Conservation (phyloP, 2,113 vertebrate genomes). For the Cygnus buccinator region DNA sequence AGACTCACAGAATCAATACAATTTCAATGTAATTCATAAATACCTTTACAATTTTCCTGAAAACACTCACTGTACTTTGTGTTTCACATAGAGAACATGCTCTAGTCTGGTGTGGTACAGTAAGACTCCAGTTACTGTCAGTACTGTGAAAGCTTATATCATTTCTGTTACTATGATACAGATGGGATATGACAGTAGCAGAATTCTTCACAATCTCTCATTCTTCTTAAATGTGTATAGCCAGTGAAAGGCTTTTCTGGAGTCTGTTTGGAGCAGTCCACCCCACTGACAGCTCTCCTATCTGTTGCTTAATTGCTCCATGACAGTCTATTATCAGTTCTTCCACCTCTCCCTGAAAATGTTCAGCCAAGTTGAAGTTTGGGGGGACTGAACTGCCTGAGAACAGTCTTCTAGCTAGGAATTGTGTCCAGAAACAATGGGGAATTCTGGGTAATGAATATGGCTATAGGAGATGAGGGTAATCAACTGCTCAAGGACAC, state of each 20-base stretch:
- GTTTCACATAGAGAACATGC: background rate
- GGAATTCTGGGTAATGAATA: background rate
- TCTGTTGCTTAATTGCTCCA: background rate
- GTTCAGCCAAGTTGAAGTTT: accelerated
- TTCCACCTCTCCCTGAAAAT: background rate
- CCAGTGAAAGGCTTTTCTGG: background rate
- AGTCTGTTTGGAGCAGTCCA: background rate
- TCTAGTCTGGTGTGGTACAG: background rate
- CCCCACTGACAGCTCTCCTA: background rate
- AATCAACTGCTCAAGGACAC: background rate
- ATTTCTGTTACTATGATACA: background rate
- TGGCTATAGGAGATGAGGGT: background rate
- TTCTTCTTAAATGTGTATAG: background rate
- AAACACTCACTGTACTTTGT: background rate
- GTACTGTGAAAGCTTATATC: background rate
- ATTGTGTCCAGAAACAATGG: background rate
- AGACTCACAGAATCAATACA: background rate
- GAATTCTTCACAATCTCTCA: background rate
- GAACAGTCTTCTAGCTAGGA: background rate
- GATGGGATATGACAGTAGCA: background rate
- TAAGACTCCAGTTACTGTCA: background rate
- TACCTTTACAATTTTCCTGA: background rate
- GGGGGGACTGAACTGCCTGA: background rate
- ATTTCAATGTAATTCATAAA: background rate
- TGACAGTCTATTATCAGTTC: background rate